These are phyloP conservation scores for Marronus borbonicus DNA, from an alignment of 2,888 invertebrate genomes.

Conservation along the genomic window DNA sequence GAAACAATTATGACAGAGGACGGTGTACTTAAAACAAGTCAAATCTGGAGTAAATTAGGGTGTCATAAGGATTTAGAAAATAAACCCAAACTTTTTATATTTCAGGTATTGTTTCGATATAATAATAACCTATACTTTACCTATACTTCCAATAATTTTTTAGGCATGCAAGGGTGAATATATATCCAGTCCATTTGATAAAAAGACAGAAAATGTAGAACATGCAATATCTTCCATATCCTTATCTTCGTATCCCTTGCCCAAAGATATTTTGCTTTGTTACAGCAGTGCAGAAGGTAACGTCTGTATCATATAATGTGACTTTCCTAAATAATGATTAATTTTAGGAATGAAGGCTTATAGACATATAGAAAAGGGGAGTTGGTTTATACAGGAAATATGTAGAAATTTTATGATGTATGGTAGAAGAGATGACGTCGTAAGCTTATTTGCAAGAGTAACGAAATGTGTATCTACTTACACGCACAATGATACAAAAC, in stretches of 20 bases:
- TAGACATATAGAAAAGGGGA: conserved; percentile 60
- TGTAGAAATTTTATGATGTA: conserved; percentile 64
- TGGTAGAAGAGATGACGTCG: conserved; percentile 65
- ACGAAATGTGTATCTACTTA: conserved; percentile 64
- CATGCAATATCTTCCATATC: conserved; percentile 4
- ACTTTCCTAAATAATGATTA: conserved; percentile 5
- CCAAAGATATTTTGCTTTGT: conserved; percentile 48
- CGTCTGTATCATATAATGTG: background rate
- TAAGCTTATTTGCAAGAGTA: conserved; percentile 63
- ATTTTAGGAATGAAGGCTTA: conserved; percentile 60
- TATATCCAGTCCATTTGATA: conserved; percentile 2
- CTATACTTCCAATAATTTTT: conserved; percentile 48
- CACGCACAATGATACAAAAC: conserved; percentile 7
- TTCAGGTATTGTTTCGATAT: conserved; percentile 61
- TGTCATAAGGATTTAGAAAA: conserved; percentile 57
- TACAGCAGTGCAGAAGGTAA: conserved; percentile 51
- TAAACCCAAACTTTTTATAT: conserved; percentile 66
- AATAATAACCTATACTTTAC: background rate
- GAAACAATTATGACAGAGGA: conserved; percentile 61
- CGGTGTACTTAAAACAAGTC: conserved; percentile 54
- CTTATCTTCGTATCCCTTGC: conserved; percentile 17
- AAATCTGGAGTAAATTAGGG: conserved; percentile 61
- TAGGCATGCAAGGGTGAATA: conserved; percentile 66
- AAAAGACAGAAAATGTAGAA: background rate
- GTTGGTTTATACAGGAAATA: conserved; percentile 68